Conservation (phyloP, 1,140 invertebrate species). For the Zaprionus taronus region DNA sequence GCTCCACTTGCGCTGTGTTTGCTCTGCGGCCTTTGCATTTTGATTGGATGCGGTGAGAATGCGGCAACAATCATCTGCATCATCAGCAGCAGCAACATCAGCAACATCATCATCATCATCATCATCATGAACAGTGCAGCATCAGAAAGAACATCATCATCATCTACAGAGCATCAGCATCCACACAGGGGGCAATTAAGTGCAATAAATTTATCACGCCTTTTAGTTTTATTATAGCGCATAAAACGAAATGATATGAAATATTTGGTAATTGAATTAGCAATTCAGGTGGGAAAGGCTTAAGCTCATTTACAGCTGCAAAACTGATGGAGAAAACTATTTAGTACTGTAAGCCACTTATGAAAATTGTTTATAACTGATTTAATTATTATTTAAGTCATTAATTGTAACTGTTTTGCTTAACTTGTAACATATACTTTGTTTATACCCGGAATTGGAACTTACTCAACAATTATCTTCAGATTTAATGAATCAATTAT, state of each 20-base stretch:
- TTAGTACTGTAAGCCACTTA: too few species aligned
- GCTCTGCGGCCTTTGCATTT: constrained; percentile 37
- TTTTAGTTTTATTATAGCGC: neutral
- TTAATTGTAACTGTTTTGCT: too few species aligned
- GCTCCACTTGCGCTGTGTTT: constrained; percentile 31
- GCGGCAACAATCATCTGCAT: constrained; percentile 15
- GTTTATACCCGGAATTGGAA: too few species aligned
- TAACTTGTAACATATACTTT: too few species aligned
- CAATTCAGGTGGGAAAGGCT: neutral
- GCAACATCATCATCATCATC: neutral
- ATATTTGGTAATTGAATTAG: constrained; percentile 2
- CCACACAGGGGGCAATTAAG: constrained; percentile 8
- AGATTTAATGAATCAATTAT: too few species aligned
- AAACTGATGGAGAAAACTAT: neutral
- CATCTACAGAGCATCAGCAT: neutral
- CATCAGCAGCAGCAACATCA: neutral
- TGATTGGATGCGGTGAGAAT: constrained; percentile 41
- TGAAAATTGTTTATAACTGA: too few species aligned
- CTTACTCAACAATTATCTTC: too few species aligned
- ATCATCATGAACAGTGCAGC: neutral
- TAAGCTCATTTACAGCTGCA: neutral
- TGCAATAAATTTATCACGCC: constrained; percentile 28
- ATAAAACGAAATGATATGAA: neutral
- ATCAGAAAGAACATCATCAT: neutral
- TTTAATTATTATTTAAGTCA: too few species aligned